Conservation (phyloP, 2,797 vertebrate species). For the Melanotaenia pygmaea region DNA sequence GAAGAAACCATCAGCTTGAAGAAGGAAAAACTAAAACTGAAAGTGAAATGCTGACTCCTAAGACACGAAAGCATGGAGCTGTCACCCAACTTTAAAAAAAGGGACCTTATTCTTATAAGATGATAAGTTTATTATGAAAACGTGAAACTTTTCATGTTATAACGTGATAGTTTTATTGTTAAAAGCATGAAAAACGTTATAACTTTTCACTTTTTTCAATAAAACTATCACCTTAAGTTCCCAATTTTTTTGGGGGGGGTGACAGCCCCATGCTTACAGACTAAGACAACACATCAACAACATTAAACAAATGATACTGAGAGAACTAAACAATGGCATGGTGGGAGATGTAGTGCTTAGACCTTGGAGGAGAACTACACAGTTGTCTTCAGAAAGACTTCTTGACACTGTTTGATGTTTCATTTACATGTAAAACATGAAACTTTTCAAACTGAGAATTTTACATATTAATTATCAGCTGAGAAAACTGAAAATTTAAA, state of each 20-base stretch:
- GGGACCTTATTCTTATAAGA: too few relatives aligned
- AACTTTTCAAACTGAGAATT: not conserved
- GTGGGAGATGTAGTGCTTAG: not conserved
- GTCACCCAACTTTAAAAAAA: too few relatives aligned
- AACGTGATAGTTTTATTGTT: too few relatives aligned
- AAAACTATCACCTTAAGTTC: too few relatives aligned
- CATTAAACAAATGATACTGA: constrained; percentile 6
- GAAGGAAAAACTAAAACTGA: constrained; percentile 6
- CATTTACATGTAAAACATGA: not conserved
- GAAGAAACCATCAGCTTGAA: constrained; percentile 43
- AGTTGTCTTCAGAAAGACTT: not conserved
- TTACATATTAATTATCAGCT: constrained; percentile 3
- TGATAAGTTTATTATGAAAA: too few relatives aligned
- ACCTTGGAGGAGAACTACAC: constrained; percentile 6
- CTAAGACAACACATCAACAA: constrained; percentile 38
- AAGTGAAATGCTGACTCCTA: not conserved
- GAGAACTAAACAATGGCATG: not conserved
- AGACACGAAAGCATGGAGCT: too few relatives aligned
- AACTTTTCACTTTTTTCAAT: too few relatives aligned
- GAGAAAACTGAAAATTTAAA: not conserved
- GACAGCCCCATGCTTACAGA: not conserved
- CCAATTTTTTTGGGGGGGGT: too few relatives aligned
- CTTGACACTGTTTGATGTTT: not conserved
- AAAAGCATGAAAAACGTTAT: too few relatives aligned
- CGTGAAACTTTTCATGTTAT: too few relatives aligned